Evolutionary conservation across 2,113 vertebrate species (phyloP).

Genomic region (Parotia lawesii): DNA sequence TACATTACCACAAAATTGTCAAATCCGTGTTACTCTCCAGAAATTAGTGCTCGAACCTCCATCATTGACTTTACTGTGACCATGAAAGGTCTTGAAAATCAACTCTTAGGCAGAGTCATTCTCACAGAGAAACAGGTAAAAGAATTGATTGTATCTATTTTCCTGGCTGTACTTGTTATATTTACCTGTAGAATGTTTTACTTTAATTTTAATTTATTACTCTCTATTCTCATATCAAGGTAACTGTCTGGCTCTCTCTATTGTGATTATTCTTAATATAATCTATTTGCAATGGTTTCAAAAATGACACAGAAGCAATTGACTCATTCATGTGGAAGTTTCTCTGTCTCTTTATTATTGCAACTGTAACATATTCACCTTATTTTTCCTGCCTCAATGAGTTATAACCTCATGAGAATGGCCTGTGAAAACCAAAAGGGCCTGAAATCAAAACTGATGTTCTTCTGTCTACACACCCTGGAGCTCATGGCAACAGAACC

Average conservation of each 20-base stretch:
- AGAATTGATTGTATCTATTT: not conserved
- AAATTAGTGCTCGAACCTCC: conserved; percentile 90
- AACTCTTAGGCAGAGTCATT: conserved; percentile 93
- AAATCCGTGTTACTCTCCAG: conserved; percentile 91
- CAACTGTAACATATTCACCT: not conserved
- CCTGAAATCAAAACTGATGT: not conserved
- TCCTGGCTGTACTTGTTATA: not conserved
- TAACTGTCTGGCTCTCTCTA: not conserved
- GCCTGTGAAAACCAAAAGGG: not conserved
- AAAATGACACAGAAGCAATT: not conserved
- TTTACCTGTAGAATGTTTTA: not conserved
- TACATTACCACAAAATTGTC: conserved; percentile 92
- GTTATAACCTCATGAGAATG: not conserved
- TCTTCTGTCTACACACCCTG: not conserved
- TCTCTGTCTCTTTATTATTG: not conserved
- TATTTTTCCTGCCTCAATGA: not conserved
- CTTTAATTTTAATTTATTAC: not conserved
- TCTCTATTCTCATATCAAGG: not conserved
- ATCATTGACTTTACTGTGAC: conserved; percentile 97
- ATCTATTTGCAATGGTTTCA: not conserved
- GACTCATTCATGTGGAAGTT: not conserved
- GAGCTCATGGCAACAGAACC: not conserved
- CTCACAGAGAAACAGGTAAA: conserved; percentile 92
- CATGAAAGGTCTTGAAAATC: conserved; percentile 92
- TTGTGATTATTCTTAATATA: not conserved